Percentiles rank a stretch among this genome's conserved stretches.
Conservation (phyloP, 35 echinoderm and acorn worm genomes). For the Apostichopus californicus region DNA sequence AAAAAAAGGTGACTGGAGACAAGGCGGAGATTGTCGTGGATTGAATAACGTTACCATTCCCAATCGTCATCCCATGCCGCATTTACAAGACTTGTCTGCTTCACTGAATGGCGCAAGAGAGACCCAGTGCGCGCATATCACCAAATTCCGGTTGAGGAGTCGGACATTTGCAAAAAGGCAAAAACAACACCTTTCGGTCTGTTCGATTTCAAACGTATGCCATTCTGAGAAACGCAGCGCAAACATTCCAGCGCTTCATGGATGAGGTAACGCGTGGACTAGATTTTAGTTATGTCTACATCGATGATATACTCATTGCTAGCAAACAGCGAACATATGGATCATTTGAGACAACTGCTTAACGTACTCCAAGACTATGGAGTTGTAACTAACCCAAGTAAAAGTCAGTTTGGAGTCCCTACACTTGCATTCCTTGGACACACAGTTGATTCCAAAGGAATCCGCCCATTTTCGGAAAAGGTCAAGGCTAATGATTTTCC, state of each 20-base stretch:
- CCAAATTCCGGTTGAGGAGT: no score
- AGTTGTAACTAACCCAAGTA: neutral
- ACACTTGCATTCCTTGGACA: slow-evolving; percentile 62
- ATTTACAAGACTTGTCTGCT: slow-evolving; percentile 62
- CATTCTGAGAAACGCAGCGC: neutral
- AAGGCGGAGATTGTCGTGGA: slow-evolving; percentile 20
- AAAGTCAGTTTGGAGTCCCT: slow-evolving; percentile 45
- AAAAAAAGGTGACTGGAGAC: slow-evolving; percentile 56
- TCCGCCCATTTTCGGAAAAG: slow-evolving; percentile 23
- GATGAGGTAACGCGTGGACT: neutral
- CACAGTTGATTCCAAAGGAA: slow-evolving; percentile 28
- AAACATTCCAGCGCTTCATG: no score
- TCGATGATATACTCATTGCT: no score
- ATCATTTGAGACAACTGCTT: neutral
- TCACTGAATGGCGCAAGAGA: slow-evolving; percentile 55
- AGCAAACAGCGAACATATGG: neutral
- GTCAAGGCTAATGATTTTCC: slow-evolving; percentile 54
- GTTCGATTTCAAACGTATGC: slow-evolving; percentile 19
- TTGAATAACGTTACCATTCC: slow-evolving; percentile 58
- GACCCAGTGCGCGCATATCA: slow-evolving; percentile 26
- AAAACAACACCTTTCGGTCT: no score
- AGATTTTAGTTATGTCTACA: neutral
- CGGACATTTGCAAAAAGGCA: no score
- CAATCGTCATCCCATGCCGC: slow-evolving; percentile 63
- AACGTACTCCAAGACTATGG: neutral